phyloP scores from a whole-genome alignment of 2,113 vertebrate genomes.

The Excalfactoria chinensis region DNA sequence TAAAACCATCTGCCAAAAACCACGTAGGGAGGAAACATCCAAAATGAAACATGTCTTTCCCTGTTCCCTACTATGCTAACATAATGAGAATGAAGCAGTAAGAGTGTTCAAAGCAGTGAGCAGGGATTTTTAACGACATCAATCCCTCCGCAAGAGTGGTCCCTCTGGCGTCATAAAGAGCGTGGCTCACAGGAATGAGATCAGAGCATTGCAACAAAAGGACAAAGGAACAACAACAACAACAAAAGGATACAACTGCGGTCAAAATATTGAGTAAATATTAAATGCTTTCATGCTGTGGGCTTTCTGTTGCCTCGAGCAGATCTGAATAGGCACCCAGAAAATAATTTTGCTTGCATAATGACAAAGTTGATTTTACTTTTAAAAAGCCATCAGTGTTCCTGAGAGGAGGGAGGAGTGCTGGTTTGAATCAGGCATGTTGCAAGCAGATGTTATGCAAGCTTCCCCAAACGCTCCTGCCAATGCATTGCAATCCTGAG shows the following conservation, averaged over 20 bases:
- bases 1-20: slow-evolving; percentile 54
- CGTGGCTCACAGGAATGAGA: slow-evolving; percentile 27
- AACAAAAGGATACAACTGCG: not conserved
- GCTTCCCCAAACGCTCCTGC: slow-evolving; percentile 26
- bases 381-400: slow-evolving; percentile 3
- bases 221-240: not conserved
- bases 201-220: not conserved
- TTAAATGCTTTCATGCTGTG: not conserved
- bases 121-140: slow-evolving; percentile 54
- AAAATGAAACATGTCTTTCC: slow-evolving; percentile 34
- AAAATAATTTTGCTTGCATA: slow-evolving; percentile 15
- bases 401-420: not conserved
- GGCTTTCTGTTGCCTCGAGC: slow-evolving; percentile 14
- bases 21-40: slow-evolving; percentile 30
- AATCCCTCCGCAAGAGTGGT: slow-evolving; percentile 38
- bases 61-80: slow-evolving; percentile 27
- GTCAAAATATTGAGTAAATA: not conserved
- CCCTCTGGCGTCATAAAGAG: slow-evolving; percentile 17
- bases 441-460: slow-evolving; percentile 74
- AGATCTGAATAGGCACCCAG: slow-evolving; percentile 7
- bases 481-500: slow-evolving; percentile 40
- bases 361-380: slow-evolving; percentile 18
- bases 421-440: slow-evolving; percentile 66
- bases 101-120: slow-evolving; percentile 45
- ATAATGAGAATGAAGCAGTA: slow-evolving; percentile 51